Conservation (phyloP, 2,888 invertebrate species). For the Leptinotarsa tumamoca region DNA sequence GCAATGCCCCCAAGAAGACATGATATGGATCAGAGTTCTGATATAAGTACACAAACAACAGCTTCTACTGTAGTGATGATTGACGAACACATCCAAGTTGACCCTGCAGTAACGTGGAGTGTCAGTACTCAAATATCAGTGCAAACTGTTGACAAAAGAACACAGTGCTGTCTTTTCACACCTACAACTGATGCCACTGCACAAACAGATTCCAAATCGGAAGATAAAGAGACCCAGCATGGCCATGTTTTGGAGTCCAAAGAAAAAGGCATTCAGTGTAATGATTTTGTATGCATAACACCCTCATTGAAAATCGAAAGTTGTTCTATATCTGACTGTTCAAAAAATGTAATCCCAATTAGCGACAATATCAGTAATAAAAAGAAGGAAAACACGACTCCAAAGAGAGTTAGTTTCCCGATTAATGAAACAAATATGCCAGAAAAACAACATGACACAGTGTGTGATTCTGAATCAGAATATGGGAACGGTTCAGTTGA, state of each 20-base stretch:
- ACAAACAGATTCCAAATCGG: background rate
- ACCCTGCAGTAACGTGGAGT: conserved; percentile 1
- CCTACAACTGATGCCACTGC: background rate
- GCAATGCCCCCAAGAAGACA: background rate
- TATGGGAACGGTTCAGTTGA: background rate
- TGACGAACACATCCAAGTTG: conserved; percentile 5
- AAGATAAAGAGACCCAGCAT: background rate
- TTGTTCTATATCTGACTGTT: background rate
- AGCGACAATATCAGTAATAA: background rate
- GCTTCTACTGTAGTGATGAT: background rate
- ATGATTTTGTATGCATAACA: background rate
- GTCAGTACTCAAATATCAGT: conserved; percentile 18
- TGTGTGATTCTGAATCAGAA: background rate
- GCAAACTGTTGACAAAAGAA: conserved; percentile 17
- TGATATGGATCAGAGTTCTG: background rate
- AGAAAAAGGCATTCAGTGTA: conserved; percentile 6
- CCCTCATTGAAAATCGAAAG: conserved; percentile 3
- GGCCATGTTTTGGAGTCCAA: background rate
- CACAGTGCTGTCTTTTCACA: conserved; percentile 15
- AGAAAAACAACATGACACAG: background rate
- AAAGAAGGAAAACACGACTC: background rate
- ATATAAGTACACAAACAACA: conserved; percentile 6
- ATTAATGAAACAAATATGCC: background rate
- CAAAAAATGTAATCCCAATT: background rate
- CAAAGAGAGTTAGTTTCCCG: background rate